A percentile compares a stretch with the other conserved stretches of the same genome.
These are phyloP conservation scores for Drosophila pectinifera DNA, from an alignment of 1,140 invertebrate genomes.

Conservation along the genomic window DNA sequence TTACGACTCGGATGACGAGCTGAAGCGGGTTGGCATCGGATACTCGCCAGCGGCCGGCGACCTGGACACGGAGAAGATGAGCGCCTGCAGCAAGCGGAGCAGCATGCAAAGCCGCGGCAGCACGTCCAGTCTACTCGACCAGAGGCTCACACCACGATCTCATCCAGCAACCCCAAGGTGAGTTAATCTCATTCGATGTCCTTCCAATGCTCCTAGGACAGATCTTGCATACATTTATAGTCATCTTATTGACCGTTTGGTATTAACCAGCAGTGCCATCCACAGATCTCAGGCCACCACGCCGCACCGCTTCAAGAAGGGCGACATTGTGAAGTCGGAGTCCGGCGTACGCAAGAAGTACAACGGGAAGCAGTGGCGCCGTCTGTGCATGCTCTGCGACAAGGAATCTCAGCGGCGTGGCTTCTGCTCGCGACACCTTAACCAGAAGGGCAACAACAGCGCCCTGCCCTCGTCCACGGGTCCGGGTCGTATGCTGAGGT, in stretches of 20 bases:
- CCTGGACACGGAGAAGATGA: conserved; percentile 85
- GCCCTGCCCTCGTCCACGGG: conserved; percentile 77
- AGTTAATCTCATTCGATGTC: not conserved
- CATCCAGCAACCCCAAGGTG: conserved; percentile 94
- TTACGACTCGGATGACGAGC: conserved; percentile 95
- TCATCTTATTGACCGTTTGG: conserved; percentile 9
- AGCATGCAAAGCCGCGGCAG: conserved; percentile 95
- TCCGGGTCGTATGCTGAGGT: conserved; percentile 81
- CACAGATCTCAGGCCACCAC: conserved; percentile 94
- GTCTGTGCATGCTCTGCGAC: conserved; percentile 95
- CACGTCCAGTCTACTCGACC: conserved; percentile 92
- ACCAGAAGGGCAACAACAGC: conserved; percentile 85
- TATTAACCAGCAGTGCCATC: conserved; percentile 34
- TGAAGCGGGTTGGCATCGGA: conserved; percentile 93
- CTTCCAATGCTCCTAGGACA: not conserved
- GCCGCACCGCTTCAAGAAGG: conserved; percentile 99
- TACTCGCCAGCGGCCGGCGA: conserved; percentile 92
- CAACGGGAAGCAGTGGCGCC: conserved; percentile 99
- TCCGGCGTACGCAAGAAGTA: conserved; percentile 99
- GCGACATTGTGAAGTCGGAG: conserved; percentile 97
- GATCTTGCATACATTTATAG: not conserved
- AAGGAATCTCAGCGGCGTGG: conserved; percentile 99
- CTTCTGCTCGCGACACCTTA: conserved; percentile 98
- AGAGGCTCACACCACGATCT: conserved; percentile 93
- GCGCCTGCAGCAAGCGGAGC: conserved; percentile 93